A percentile compares a stretch with the other conserved stretches of the same genome.
Conservation (phyloP, 2,113 vertebrate species). For the Ondatra zibethicus region DNA sequence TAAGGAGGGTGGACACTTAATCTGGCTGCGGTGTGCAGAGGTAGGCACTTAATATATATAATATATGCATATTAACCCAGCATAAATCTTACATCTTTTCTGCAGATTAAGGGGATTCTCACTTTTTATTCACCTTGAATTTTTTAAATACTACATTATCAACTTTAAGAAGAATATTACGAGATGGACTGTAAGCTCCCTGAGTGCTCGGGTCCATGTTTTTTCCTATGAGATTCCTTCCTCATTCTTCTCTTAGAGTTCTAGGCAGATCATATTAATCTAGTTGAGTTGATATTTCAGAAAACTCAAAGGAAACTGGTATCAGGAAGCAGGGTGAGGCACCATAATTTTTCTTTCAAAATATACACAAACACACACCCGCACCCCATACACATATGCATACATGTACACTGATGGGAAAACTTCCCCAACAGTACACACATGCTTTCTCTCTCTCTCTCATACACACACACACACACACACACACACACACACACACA, state of each 20-base stretch:
- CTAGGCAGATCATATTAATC: background rate
- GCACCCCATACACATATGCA: background rate
- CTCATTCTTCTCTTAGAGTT: background rate
- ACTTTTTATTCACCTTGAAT: background rate
- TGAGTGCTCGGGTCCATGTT: background rate
- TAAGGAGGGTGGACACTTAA: background rate
- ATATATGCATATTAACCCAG: too few relatives aligned
- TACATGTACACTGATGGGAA: rapidly evolving
- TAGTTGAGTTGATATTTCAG: slow-evolving; percentile 11
- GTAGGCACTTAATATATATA: too few relatives aligned
- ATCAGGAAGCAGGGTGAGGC: background rate
- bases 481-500: background rate
- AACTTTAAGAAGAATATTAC: background rate
- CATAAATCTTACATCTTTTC: background rate
- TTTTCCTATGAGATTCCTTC: background rate
- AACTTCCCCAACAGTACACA: rapidly evolving
- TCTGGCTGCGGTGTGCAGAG: background rate
- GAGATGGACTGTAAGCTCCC: slow-evolving; percentile 14
- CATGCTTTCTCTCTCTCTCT: background rate
- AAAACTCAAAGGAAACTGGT: background rate
- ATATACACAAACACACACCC: background rate
- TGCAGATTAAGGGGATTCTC: background rate
- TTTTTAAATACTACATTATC: background rate
- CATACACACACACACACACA: background rate
- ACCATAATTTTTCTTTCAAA: background rate